Percentiles rank a stretch among this genome's conserved stretches.
Conservation (phyloP, 2,113 vertebrate genomes). For the Chamaetylas fuelleborni region DNA sequence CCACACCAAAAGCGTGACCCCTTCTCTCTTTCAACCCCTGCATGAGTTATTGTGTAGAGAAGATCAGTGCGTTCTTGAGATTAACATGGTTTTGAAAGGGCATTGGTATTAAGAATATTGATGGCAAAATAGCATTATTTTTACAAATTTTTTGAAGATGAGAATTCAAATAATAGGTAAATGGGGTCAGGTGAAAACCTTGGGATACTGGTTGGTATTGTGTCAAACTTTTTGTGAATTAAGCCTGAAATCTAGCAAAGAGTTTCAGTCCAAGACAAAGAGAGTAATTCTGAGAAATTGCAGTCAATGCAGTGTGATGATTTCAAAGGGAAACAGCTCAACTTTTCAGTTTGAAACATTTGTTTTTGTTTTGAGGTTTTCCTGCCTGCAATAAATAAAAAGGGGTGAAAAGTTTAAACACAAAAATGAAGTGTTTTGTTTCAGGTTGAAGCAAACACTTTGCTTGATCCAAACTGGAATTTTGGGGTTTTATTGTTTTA, state of each 20-base stretch:
- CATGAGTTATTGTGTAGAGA: neutral
- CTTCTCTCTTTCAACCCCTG: neutral
- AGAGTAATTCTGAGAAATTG: conserved; percentile 24
- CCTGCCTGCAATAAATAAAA: conserved; percentile 57
- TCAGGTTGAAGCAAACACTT: conserved; percentile 22
- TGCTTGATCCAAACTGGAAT: conserved; percentile 21
- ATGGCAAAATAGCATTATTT: neutral
- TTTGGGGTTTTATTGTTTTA: conserved; percentile 43
- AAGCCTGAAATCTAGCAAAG: neutral
- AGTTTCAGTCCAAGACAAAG: neutral
- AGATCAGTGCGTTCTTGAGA: neutral
- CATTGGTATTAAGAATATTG: neutral
- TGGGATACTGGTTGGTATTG: neutral
- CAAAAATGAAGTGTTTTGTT: conserved; percentile 49
- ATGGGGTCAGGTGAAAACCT: neutral
- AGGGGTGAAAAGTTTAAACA: conserved; percentile 62
- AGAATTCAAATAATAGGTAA: neutral
- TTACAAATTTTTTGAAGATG: neutral
- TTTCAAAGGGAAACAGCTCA: conserved; percentile 38
- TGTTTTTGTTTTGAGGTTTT: conserved; percentile 70
- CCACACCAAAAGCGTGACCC: neutral
- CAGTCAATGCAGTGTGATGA: neutral
- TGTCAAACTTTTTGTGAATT: neutral
- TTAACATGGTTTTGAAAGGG: neutral
- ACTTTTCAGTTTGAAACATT: conserved; percentile 51